Evolutionary conservation across 2,113 vertebrate genomes (phyloP), one percentile per base, ranked within the genome.

Genomic region (Corvus cornix): DNA sequence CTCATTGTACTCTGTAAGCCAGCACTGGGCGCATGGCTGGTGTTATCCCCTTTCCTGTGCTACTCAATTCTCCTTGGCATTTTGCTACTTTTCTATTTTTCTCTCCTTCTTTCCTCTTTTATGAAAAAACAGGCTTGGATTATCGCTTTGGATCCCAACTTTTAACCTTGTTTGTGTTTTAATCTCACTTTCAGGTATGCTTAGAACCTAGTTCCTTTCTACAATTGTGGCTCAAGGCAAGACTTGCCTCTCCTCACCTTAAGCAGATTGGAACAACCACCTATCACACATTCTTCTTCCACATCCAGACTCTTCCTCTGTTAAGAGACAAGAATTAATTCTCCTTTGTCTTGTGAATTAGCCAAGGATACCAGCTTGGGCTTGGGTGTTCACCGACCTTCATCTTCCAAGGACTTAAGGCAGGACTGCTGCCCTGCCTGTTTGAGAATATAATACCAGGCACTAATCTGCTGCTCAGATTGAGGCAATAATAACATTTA

Each of bases 1-100:
- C 22, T 27, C 6, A 28, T 10, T 1, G 0, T 19, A 10, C 11
- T 48, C 49, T 22, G 1, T n/a, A 10, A 41, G 5, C 23, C 43
- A 56, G n/a, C 0, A 0, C 28, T 48, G 28, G 14, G 33, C 11
- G 7, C 22, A 11, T 28, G n/a, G 9, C 22, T 26, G 31, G 39
- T 46, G 59, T 18, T n/a, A 19, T 4, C 18, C 18, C 9, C 15
- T 48, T n/a, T 48, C 30, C 30, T 24, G 19, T 19, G 41, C 15
- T 48, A 16, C 51, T 56, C 0, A 16, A 21, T 41, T 24, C 19
- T 39, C 48, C 0, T 0, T 39, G 19, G 10, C 15, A n/a, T 74
- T 56, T 48, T 56, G n/a, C 49, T 28, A 19, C 51, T 64, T 20
- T 27, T 48, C 28, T 56, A 3, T 15, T 73, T 33, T 64, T 39